phyloP scores from a whole-genome alignment of 2,888 invertebrate species.

The Parnassius orleans region DNA sequence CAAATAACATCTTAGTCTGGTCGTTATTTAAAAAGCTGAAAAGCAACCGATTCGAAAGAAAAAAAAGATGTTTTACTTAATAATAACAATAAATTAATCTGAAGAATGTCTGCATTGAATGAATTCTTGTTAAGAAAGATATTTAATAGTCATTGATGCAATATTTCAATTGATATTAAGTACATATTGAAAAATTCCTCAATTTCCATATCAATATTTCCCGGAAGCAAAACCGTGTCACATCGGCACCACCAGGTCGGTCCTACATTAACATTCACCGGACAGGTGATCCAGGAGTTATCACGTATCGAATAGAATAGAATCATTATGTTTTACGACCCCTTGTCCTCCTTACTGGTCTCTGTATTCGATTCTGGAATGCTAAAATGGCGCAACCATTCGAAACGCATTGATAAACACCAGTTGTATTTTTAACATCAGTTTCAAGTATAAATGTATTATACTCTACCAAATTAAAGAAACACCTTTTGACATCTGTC shows the following conservation, averaged over 20 bases:
- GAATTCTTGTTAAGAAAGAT: too few species aligned
- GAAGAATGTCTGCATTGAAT: too few species aligned
- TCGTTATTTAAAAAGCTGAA: constrained; percentile 16
- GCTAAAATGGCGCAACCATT: constrained; percentile 46
- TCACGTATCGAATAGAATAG: constrained; percentile 80
- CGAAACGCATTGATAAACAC: constrained; percentile 9
- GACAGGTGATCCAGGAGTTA: constrained; percentile 72
- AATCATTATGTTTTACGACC: constrained; percentile 78
- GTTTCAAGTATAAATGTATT: too few species aligned
- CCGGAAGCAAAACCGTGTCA: constrained; percentile 73
- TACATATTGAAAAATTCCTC: constrained; percentile 34
- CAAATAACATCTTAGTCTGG: constrained; percentile 8
- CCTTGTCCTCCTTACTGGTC: constrained; percentile 77
- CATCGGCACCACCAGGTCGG: constrained; percentile 51
- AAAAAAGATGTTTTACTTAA: too few species aligned
- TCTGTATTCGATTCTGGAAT: constrained; percentile 75
- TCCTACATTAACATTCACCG: constrained; percentile 76
- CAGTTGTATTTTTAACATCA: constrained; percentile 7
- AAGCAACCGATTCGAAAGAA: too few species aligned
- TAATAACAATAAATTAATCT: too few species aligned
- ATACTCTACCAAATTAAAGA: too few species aligned
- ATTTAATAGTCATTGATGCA: too few species aligned
- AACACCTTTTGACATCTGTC: too few species aligned
- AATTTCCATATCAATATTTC: constrained; percentile 62
- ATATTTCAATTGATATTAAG: too few species aligned